Conservation (phyloP, 2,888 invertebrate genomes). For the Congeria kusceri region DNA sequence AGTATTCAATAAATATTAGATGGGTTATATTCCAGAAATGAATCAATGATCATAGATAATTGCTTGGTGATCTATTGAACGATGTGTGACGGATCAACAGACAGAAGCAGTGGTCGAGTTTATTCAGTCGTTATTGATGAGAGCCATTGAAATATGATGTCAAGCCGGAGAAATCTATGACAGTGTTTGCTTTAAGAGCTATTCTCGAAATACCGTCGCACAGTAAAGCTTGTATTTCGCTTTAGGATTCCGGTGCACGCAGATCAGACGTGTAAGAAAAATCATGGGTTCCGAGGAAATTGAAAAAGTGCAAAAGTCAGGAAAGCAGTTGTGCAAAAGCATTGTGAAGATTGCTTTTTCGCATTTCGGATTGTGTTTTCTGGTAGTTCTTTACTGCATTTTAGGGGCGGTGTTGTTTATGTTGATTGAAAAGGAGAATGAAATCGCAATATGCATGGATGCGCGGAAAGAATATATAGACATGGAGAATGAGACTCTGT, state of each 20-base stretch:
- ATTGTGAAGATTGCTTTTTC: constrained; percentile 81
- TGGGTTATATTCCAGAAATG: neutral
- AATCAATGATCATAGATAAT: too few species aligned
- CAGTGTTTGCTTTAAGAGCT: too few species aligned
- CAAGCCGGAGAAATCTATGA: too few species aligned
- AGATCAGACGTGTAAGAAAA: neutral
- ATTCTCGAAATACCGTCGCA: too few species aligned
- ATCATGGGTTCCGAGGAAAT: constrained; percentile 53
- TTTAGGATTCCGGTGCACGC: too few species aligned
- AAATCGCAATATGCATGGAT: constrained; percentile 77
- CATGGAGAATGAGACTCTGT: constrained; percentile 73
- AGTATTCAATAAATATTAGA: neutral
- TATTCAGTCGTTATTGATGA: too few species aligned
- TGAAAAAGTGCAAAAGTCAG: constrained; percentile 29
- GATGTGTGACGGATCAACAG: too few species aligned
- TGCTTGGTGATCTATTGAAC: too few species aligned
- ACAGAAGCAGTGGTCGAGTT: too few species aligned
- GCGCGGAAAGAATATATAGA: constrained; percentile 76
- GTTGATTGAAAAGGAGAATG: constrained; percentile 84
- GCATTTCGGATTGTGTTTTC: constrained; percentile 81
- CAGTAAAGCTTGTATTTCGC: too few species aligned
- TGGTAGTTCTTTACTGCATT: constrained; percentile 82
- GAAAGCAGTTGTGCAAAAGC: constrained; percentile 59
- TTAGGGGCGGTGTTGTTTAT: constrained; percentile 84
- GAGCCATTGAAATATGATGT: too few species aligned